These are phyloP conservation scores for Corvus cornix DNA, from an alignment of 2,113 vertebrate species.

Conservation along the genomic window DNA sequence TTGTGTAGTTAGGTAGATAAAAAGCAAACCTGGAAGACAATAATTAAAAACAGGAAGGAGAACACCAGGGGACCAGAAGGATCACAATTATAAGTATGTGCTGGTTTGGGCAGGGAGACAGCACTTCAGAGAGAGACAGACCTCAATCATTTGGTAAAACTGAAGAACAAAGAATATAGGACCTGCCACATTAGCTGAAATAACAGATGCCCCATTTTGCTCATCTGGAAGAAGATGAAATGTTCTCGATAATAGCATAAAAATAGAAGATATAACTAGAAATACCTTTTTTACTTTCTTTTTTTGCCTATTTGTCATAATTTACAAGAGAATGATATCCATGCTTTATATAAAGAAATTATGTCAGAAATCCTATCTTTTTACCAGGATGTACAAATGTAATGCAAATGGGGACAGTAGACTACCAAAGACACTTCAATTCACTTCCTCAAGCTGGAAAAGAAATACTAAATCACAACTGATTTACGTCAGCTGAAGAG, in stretches of 20 bases:
- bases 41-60: background rate
- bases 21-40: background rate
- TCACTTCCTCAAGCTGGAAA: background rate
- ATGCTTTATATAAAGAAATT: background rate
- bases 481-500: background rate
- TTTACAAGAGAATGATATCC: background rate
- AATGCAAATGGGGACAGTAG: background rate
- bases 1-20: background rate
- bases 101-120: background rate
- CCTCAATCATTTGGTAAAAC: background rate
- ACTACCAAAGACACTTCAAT: background rate
- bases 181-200: background rate
- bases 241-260: background rate
- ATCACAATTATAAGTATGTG: background rate
- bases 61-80: background rate
- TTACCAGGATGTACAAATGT: background rate
- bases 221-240: background rate
- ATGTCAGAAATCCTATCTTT: background rate
- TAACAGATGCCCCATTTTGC: background rate
- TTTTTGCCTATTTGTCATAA: background rate
- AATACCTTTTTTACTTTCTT: background rate
- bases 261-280: background rate
- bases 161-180: background rate
- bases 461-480: background rate
- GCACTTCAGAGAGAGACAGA: background rate